Percentiles rank a stretch among this genome's conserved stretches.
Conservation (phyloP, 2,888 invertebrate genomes). For the Apomyelois bistriatella region DNA sequence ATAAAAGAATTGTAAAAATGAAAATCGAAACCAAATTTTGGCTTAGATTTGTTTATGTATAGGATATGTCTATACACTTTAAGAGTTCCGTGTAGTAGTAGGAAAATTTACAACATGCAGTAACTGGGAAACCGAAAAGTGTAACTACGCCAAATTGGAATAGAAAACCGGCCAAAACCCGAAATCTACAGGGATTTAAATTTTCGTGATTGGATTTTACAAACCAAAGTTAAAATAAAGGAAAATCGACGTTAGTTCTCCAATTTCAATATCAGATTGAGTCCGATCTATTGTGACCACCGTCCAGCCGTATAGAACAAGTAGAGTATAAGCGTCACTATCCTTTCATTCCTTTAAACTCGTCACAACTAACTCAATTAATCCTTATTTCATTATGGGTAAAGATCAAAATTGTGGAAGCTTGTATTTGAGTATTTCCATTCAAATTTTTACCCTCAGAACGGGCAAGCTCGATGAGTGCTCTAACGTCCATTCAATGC, state of each 20-base stretch:
- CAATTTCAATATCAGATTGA: constrained; percentile 72
- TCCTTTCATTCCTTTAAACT: constrained; percentile 42
- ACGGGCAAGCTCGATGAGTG: constrained; percentile 64
- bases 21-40: no score
- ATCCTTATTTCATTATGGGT: constrained; percentile 32
- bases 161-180: not conserved
- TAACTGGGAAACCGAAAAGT: not conserved
- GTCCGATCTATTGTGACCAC: constrained; percentile 60
- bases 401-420: constrained; percentile 17
- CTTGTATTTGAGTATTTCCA: constrained; percentile 44
- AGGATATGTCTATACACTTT: no score
- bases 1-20: no score
- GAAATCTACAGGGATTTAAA: constrained; percentile 2
- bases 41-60: no score
- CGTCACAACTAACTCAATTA: constrained; percentile 26
- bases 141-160: not conserved
- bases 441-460: constrained; percentile 77
- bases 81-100: no score
- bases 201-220: constrained; percentile 25
- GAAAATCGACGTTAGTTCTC: constrained; percentile 48
- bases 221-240: constrained; percentile 32
- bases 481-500: constrained; percentile 73
- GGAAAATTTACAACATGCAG: no score
- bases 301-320: constrained; percentile 51
- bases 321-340: constrained; percentile 46